Percentiles rank a stretch among this genome's conserved stretches.
phyloP scores from a whole-genome alignment of 2,113 vertebrate species.

The Myrmecophaga tridactyla region DNA sequence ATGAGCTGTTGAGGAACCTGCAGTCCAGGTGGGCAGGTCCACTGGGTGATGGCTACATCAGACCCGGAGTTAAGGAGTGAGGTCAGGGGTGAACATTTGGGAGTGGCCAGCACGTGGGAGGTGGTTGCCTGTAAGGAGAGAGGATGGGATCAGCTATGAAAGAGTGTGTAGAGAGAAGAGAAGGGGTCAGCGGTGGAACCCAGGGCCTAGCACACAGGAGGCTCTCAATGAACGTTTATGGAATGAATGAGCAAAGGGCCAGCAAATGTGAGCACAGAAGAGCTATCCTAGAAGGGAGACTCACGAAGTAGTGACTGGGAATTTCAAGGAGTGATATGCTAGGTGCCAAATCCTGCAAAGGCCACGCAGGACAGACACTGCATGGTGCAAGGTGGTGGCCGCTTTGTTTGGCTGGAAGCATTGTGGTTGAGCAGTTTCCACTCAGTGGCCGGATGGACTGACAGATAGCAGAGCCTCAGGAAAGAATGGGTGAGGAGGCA shows the following conservation, averaged over 20 bases:
- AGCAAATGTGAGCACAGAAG: not conserved
- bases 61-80: not conserved
- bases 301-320: not conserved
- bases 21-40: not conserved
- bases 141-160: not conserved
- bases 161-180: not conserved
- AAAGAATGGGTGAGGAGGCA: not conserved
- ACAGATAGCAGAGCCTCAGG: not conserved
- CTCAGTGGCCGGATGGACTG: rapidly evolving
- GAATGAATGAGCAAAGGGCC: not conserved
- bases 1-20: not conserved
- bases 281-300: not conserved
- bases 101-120: not conserved
- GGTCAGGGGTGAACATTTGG: not conserved
- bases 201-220: not conserved
- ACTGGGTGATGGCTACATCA: not conserved
- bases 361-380: not conserved
- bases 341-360: not conserved
- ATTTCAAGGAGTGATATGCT: not conserved
- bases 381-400: rapidly evolving
- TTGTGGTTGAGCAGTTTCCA: not conserved
- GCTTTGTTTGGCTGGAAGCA: not conserved
- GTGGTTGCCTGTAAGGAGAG: not conserved
- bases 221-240: not conserved
- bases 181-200: not conserved